Evolutionary conservation across 2,113 vertebrate genomes (phyloP), one percentile per base, ranked within the genome.

Genomic region (Ptyas mucosa): DNA sequence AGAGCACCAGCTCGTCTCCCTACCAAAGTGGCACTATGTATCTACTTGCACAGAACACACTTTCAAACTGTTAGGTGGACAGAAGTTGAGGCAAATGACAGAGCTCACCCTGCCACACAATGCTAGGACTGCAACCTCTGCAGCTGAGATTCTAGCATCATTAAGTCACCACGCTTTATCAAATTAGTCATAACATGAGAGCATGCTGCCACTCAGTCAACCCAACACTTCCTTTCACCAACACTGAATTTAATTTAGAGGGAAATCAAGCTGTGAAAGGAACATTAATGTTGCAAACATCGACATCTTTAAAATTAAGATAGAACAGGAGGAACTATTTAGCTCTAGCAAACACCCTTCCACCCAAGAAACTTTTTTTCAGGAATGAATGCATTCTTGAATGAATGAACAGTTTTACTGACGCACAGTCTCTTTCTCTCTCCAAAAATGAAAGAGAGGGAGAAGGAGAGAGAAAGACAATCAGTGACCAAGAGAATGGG

Each of bases 161-260:
- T 69, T 34, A 69, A 69, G 64, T 0, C 29, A 69, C 64, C n/a
- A 2, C 0, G 29, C 14, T 14, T 69, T n/a, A 69, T 92, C 89
- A 96, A 95, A 96, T 95, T 97, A 96, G 96, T 96, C 96, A 95
- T 91, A 95, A 96, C 89, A 0, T 61, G 94, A 95, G 91, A 95
- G 0, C 49, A 89, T 95, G 91, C 55, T 94, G 89, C 94, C 96
- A 93, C 93, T 96, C 69, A 92, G 91, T 97, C 81, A 95, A 52
- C 81, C 96, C 61, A 95, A 52, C 55, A 94, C 90, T 88, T 91
- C 89, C 96, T 96, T 97, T 94, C 93, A 97, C 94, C 93, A 95
- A 57, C 88, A 92, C 89, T 90, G 96, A 95, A 89, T 95, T 93
- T 94, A 90, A 95, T 96, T 96, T 95, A 58, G 69, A 91, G 18